A percentile compares a stretch with the other conserved stretches of the same genome.
Evolutionary conservation across 53 echinoderm and acorn worm species (phyloP).

Genomic region (Echinometra lucunter): DNA sequence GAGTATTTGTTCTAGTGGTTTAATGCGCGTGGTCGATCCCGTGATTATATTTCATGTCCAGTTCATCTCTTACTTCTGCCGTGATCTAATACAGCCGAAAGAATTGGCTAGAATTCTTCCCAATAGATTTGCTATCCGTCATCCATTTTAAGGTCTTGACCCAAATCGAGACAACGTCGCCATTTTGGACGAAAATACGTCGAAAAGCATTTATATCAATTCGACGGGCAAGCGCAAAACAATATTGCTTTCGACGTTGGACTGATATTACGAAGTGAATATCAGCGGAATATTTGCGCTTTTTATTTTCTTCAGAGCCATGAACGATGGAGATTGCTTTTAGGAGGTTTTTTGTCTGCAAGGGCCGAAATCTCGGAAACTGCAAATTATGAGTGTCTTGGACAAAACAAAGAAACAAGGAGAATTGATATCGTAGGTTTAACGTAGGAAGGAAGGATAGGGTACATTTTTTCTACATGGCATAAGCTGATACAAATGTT

Average conservation of each 20-base stretch:
- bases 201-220: conserved; percentile 3
- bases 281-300: conserved; percentile 15
- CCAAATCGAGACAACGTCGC: background rate
- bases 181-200: conserved; percentile 1
- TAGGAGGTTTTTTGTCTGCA: conserved; percentile 8
- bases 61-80: background rate
- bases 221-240: background rate
- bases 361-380: conserved; percentile 7
- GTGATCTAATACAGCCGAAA: background rate
- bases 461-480: background rate
- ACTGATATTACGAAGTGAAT: conserved; percentile 11
- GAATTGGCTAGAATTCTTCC: background rate
- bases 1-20: background rate
- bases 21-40: background rate
- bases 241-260: conserved; percentile 37
- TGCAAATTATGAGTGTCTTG: conserved; percentile 9
- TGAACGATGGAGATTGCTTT: conserved; percentile 27
- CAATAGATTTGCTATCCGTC: conserved; percentile 2
- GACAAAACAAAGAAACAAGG: background rate
- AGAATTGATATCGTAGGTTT: background rate
- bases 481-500: too few relatives aligned
- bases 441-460: background rate
- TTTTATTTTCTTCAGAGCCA: background rate
- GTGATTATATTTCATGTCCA: background rate
- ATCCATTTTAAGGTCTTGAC: conserved; percentile 24